These are phyloP conservation scores for Phalacrocorax aristotelis DNA, from an alignment of 2,113 vertebrate species.

Conservation along the genomic window DNA sequence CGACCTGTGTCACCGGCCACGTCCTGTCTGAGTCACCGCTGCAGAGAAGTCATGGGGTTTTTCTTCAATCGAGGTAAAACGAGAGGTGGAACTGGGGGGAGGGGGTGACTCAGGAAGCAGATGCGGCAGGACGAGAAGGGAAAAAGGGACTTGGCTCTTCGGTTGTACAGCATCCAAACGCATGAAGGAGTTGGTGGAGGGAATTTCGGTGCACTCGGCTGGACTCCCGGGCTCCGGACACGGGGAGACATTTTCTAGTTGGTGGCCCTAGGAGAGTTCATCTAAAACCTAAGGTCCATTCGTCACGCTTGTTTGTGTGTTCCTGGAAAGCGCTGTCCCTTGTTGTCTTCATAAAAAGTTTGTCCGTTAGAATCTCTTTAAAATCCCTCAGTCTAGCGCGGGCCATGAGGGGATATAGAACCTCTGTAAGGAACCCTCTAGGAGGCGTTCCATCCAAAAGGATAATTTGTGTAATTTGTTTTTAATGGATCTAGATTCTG, in stretches of 20 bases:
- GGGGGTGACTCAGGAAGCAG: background rate
- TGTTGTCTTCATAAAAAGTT: conserved; percentile 49
- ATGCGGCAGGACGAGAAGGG: background rate
- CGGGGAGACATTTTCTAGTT: background rate
- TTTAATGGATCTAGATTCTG: conserved; percentile 79
- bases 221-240: background rate
- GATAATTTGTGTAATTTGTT: conserved; percentile 91
- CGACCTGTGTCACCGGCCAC: rapidly evolving
- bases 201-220: background rate
- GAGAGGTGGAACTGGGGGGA: background rate
- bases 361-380: conserved; percentile 28
- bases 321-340: conserved; percentile 56
- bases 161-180: background rate
- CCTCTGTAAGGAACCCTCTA: conserved; percentile 93
- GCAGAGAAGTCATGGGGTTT: background rate
- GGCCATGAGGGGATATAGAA: conserved; percentile 95
- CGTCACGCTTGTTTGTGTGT: background rate
- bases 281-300: conserved; percentile 67
- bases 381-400: conserved; percentile 80
- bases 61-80: background rate
- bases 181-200: background rate
- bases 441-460: conserved; percentile 94
- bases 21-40: rapidly evolving
- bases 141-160: background rate
- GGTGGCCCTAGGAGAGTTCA: conserved; percentile 29